A percentile compares a stretch with the other conserved stretches of the same genome.
phyloP scores from a whole-genome alignment of 1,140 invertebrate genomes.

The Aphaenogaster floridana region DNA sequence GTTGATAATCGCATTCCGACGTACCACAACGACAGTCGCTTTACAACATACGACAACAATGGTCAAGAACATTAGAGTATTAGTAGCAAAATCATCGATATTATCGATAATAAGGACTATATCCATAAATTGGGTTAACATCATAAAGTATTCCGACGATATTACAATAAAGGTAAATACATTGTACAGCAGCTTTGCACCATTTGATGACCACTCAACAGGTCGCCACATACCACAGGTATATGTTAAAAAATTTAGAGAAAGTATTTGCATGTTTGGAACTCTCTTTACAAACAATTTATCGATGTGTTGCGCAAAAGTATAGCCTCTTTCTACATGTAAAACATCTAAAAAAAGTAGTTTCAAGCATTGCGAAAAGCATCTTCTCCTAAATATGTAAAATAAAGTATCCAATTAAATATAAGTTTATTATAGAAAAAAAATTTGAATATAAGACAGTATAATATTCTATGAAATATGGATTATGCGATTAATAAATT shows the following conservation, averaged over 20 bases:
- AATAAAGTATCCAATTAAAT: not conserved
- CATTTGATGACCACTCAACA: constrained; percentile 17
- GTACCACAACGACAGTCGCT: not conserved
- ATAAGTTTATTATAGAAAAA: not conserved
- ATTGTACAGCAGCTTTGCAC: constrained; percentile 8
- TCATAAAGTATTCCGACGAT: constrained; percentile 1
- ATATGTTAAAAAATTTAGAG: constrained; percentile 46
- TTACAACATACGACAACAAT: constrained; percentile 12
- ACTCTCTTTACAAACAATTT: not conserved
- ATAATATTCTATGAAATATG: not conserved
- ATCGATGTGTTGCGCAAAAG: not conserved
- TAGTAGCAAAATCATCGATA: constrained; percentile 28
- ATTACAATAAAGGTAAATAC: not conserved
- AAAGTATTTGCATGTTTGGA: constrained; percentile 3
- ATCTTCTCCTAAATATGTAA: not conserved
- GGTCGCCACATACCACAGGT: constrained; percentile 51
- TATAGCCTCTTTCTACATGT: not conserved
- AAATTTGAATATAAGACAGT: not conserved
- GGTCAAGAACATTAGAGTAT: constrained; percentile 13
- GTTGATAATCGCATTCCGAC: not conserved
- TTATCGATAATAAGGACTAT: constrained; percentile 32
- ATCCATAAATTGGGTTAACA: constrained; percentile 38
- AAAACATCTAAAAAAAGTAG: not conserved
- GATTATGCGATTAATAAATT: not conserved
- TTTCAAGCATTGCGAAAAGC: not conserved